Evolutionary conservation across 2,888 invertebrate species (phyloP).

Genomic region (Tineola bisselliella): DNA sequence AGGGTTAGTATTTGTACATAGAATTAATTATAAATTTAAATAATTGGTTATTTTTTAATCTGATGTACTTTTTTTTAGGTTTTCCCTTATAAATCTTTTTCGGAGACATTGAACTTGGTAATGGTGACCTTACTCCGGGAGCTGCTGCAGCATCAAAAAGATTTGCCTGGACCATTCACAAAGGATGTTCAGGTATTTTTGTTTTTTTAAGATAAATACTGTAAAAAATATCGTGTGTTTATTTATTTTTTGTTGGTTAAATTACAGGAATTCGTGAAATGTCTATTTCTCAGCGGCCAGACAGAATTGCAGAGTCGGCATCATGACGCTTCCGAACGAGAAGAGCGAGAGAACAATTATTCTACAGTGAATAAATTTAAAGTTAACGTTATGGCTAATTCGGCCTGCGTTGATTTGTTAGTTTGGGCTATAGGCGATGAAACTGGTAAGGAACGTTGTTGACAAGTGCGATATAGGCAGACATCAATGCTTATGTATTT

Average conservation of each 20-base stretch:
- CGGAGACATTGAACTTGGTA: constrained; percentile 93
- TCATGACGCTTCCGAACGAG: constrained; percentile 84
- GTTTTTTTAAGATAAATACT: too few relatives aligned
- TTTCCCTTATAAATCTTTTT: constrained; percentile 94
- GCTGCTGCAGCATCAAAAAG: constrained; percentile 88
- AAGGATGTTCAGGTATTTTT: constrained; percentile 79
- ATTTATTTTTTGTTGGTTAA: not conserved
- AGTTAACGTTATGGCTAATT: constrained; percentile 95
- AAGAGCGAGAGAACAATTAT: constrained; percentile 82
- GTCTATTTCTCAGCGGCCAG: constrained; percentile 90
- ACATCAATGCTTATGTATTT: too few relatives aligned
- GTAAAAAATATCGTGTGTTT: too few relatives aligned
- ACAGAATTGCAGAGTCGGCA: constrained; percentile 89
- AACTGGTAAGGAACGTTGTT: constrained; percentile 75
- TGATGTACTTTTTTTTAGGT: constrained; percentile 53
- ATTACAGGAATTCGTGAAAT: constrained; percentile 81
- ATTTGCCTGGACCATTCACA: constrained; percentile 88
- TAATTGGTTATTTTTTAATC: too few relatives aligned
- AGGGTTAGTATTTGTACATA: constrained; percentile 44
- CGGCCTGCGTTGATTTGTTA: constrained; percentile 95
- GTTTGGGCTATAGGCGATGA: constrained; percentile 99
- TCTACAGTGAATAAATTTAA: constrained; percentile 90
- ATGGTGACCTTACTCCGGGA: constrained; percentile 92
- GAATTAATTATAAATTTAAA: too few relatives aligned
- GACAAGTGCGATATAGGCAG: too few relatives aligned